Base-by-base conservation (phyloP, 2,113 vertebrate genomes). In the Addax nasomaculatus region DNA sequence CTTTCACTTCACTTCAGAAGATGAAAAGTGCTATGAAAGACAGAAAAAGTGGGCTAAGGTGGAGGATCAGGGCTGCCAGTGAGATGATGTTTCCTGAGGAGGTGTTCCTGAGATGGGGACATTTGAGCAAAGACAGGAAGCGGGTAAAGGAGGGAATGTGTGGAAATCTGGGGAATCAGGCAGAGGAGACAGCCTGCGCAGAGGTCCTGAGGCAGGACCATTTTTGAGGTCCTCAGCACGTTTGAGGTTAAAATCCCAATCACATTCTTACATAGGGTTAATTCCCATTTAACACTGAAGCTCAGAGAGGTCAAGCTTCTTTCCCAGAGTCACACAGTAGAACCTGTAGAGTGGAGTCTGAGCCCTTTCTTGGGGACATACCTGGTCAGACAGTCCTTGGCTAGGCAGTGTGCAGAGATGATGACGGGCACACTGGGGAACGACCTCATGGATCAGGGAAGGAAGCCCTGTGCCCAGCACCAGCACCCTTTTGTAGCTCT, bases 391-490 rank as follows among this genome's bases (percentile, higher is more conserved):
- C 29, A 86, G 62, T 5, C 47, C 7, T 36, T 36, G 45, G 70
- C 33, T 47, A 43, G 88, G 49, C 29, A 5, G 16, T 70, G 23
- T 51, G 60, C 88, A 73, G 17, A 29, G n/a, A 19, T 4, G 21
- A 53, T 5, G 14, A 23, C 1, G 10, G 33, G n/a, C 7, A 21
- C 9, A 0, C 3, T 8, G 12, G 47, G 45, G 30, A 81, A 64
- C 3, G 27, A 67, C 64, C 39, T 45, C 6, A 0, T 23, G 57
- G 30, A 0, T 27, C 33, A 2, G 2, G 25, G 30, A 51, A 2
- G 14, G 21, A 9, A 64, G n/a, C 57, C 57, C 29, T 25, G 39
- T 36, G 15, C 45, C 73, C 57, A 17, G 8, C 47, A 14, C 11
- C 67, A 25, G 8, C 62, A 10, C 8, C 4, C 19, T 5, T 23